phyloP scores from a whole-genome alignment of 2,888 invertebrate genomes.

The Ichneumoninae sp. region DNA sequence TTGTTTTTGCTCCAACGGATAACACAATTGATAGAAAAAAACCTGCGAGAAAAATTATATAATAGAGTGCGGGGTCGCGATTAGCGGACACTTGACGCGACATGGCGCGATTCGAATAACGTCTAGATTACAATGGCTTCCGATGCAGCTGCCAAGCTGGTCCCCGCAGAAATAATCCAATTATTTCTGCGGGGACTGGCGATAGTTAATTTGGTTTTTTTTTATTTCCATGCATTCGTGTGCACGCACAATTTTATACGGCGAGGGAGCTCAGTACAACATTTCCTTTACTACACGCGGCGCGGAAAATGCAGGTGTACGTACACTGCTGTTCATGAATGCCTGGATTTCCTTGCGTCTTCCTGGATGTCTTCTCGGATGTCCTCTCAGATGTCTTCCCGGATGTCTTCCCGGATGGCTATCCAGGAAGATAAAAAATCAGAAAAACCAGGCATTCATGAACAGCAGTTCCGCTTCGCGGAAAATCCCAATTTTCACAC shows the following conservation, averaged over 20 bases:
- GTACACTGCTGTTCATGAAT: too few species aligned
- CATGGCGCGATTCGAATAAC: background rate
- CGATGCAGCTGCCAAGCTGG: constrained; percentile 11
- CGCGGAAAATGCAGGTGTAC: too few species aligned
- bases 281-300: too few species aligned
- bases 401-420: too few species aligned
- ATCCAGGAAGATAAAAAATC: too few species aligned
- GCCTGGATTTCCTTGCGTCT: too few species aligned
- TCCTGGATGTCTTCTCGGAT: too few species aligned
- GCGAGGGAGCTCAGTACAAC: too few species aligned
- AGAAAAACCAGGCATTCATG: too few species aligned
- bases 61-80: constrained; percentile 10
- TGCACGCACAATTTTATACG: background rate
- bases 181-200: background rate
- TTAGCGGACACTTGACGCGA: constrained; percentile 47
- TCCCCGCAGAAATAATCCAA: background rate
- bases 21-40: constrained; percentile 29
- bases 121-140: background rate
- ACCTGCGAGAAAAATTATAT: constrained; percentile 27
- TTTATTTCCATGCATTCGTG: background rate
- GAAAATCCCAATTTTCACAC: too few species aligned
- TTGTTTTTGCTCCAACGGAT: constrained; percentile 37
- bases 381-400: too few species aligned
- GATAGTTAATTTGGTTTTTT: background rate
- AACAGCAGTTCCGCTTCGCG: too few species aligned